phyloP scores from a whole-genome alignment of 2,113 vertebrate genomes.

The Oryzias curvinotus region DNA sequence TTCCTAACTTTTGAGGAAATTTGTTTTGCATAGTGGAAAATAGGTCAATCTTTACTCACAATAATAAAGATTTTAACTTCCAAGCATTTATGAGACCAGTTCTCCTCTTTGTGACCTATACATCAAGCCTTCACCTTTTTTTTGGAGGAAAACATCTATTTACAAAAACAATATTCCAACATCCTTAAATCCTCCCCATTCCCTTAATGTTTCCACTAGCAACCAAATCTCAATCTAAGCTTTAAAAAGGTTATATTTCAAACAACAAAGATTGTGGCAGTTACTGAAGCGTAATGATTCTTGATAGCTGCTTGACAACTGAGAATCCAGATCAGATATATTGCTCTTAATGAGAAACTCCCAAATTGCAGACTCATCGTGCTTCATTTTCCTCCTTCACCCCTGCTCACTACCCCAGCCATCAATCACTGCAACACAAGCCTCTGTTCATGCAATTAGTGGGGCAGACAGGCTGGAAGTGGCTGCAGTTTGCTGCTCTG shows the following conservation, averaged over 20 bases:
- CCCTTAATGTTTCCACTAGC: too few relatives aligned
- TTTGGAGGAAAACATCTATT: too few relatives aligned
- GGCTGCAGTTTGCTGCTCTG: conserved; percentile 64
- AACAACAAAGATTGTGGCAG: conserved; percentile 7
- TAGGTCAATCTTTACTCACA: too few relatives aligned
- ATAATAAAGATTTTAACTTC: too few relatives aligned
- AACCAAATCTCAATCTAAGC: too few relatives aligned
- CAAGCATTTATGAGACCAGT: too few relatives aligned
- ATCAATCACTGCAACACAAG: conserved; percentile 61
- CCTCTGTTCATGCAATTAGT: conserved; percentile 66
- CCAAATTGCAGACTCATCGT: conserved; percentile 33
- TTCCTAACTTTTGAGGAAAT: too few relatives aligned
- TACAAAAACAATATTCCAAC: too few relatives aligned
- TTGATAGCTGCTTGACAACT: conserved; percentile 32
- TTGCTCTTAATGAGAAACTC: conserved; percentile 63
- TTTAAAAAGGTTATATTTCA: not conserved
- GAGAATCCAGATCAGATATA: conserved; percentile 44
- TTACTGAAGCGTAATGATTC: conserved; percentile 1
- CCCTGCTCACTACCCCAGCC: conserved; percentile 20
- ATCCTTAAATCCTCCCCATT: too few relatives aligned
- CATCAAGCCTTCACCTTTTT: too few relatives aligned
- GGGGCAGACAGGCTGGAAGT: conserved; percentile 56
- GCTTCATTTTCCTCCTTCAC: conserved; percentile 8
- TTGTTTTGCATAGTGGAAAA: too few relatives aligned
- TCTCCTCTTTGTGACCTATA: too few relatives aligned